Base-by-base conservation (phyloP, 2,888 invertebrate genomes). In the Eledona agricola region DNA sequence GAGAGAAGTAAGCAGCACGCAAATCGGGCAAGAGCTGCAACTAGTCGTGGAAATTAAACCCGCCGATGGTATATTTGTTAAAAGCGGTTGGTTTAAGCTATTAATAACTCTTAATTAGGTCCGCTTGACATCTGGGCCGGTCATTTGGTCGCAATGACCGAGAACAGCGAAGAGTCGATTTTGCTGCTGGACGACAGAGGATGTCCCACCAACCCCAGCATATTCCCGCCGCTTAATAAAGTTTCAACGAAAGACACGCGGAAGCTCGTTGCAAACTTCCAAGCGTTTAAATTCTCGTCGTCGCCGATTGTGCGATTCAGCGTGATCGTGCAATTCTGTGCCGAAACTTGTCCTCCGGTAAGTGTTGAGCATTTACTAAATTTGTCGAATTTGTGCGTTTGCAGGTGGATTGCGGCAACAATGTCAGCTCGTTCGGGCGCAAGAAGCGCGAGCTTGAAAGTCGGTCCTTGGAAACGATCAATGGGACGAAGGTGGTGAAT, bases 221-320 rank as follows among this genome's bases (percentile, higher is more conserved):
- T 82, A 12, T 82, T 82, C 58, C 81, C 82, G 1, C 71, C 75
- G 0, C 64, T 82, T 25, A 72, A 71, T 31, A 79, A 79, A 62
- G 55, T 73, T 2, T 66, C 64, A 9, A 72, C 69, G 0, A 65
- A 67, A 1, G 66, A 68, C 2, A 70, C 70, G 1, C 75, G 67
- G 57, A 66, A 81, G 26, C 73, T 90, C 9, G 75, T 80, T 0
- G 82, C 85, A 2, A 80, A 81, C 10, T 93, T 92, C 73, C 87
- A 88, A 68, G 93, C 93, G 0, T 94, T 94, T 74, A 89, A 93
- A 58, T 94, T 94, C 76, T 87, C 90, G 0, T 85, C 88, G 5
- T 90, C 92, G n/a, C 85, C 89, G 16, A 81, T 90, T 3, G 89
- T 93, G 0, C 81, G 88, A 56, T 93, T 94, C 70, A 87, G 88